A percentile compares a stretch with the other conserved stretches of the same genome.
These are phyloP conservation scores for Lydus trimaculatus DNA, from an alignment of 2,888 invertebrate genomes.

Conservation along the genomic window DNA sequence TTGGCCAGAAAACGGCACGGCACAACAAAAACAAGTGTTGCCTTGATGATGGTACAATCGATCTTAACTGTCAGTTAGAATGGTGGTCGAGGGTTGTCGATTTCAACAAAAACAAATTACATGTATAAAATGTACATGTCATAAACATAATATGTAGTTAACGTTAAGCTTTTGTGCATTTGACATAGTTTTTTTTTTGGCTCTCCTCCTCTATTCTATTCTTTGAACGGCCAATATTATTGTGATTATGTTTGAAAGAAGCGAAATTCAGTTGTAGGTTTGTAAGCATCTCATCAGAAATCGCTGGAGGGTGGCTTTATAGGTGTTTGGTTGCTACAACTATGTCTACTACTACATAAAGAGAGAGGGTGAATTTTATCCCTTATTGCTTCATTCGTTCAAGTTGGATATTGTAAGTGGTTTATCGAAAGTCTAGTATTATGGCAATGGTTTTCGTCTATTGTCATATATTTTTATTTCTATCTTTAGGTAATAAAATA, in stretches of 20 bases:
- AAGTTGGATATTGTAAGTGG: conserved; percentile 43
- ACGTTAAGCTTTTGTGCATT: conserved; percentile 39
- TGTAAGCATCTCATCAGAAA: conserved; percentile 41
- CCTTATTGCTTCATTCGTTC: conserved; percentile 45
- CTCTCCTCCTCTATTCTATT: background rate
- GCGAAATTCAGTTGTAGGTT: conserved; percentile 14
- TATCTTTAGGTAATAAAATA: background rate
- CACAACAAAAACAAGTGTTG: conserved; percentile 19
- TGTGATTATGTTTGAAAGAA: conserved; percentile 18
- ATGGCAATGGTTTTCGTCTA: conserved; percentile 21
- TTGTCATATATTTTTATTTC: background rate
- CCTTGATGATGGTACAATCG: conserved; percentile 48
- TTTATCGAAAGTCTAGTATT: conserved; percentile 39
- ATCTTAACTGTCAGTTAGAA: conserved; percentile 49
- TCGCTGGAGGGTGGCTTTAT: conserved; percentile 49
- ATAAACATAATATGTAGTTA: conserved; percentile 49
- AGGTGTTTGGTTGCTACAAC: conserved; percentile 51
- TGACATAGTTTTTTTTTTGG: conserved; percentile 32
- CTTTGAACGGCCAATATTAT: background rate
- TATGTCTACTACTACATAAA: conserved; percentile 46
- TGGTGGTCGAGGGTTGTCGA: conserved; percentile 27
- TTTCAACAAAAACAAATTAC: conserved; percentile 51
- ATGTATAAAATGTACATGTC: conserved; percentile 51
- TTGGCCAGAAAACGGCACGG: background rate
- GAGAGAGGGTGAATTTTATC: conserved; percentile 45